Percentiles rank a stretch among this genome's conserved stretches.
phyloP scores from a whole-genome alignment of 2,888 invertebrate species.

The Machimus rusticus region DNA sequence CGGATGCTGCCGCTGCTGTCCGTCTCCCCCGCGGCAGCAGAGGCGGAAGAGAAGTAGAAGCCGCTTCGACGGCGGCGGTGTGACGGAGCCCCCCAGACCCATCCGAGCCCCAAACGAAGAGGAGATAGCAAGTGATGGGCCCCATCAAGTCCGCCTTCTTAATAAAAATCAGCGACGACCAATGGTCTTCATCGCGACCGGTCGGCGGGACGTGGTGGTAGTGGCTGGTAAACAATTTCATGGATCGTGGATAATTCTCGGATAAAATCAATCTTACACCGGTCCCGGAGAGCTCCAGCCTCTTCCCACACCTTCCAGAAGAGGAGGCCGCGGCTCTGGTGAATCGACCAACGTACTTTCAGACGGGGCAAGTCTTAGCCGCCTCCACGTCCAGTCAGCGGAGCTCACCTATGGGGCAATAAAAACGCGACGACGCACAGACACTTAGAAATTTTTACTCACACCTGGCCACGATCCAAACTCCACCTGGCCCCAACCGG shows the following conservation, averaged over 20 bases:
- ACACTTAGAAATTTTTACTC: not conserved
- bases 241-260: slow-evolving; percentile 22
- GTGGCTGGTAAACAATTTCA: not conserved
- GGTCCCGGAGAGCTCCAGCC: not conserved
- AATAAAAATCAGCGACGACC: slow-evolving; percentile 7
- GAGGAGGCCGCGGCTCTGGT: not conserved
- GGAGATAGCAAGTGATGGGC: not conserved
- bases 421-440: not conserved
- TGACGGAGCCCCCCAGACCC: not conserved
- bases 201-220: not conserved
- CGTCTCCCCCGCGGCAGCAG: not conserved
- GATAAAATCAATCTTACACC: slow-evolving; percentile 33
- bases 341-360: not conserved
- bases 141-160: slow-evolving; percentile 38
- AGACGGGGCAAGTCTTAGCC: not conserved
- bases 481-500: not conserved
- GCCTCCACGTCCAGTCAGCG: not conserved
- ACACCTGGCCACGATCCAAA: not conserved
- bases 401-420: slow-evolving; percentile 2
- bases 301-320: not conserved
- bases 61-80: not conserved
- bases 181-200: slow-evolving; percentile 28
- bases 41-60: not conserved
- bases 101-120: not conserved
- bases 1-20: not conserved